A percentile compares a stretch with the other conserved stretches of the same genome.
Evolutionary conservation across 2,113 vertebrate genomes (phyloP).

Genomic region (Orcinus orca): DNA sequence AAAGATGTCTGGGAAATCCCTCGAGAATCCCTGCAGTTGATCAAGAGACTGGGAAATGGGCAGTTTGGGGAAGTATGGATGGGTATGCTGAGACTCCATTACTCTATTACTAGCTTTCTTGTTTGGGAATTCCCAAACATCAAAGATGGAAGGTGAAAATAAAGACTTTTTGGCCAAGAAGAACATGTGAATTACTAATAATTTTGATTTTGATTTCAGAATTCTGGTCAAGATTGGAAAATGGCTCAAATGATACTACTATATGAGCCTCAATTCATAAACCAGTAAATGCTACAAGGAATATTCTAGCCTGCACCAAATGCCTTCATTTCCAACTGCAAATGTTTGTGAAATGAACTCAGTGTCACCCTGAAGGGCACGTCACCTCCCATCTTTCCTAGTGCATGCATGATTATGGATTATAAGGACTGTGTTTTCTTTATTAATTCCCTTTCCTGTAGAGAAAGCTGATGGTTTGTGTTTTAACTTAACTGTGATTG

Average conservation of each 20-base stretch:
- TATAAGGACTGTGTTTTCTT: conserved; percentile 91
- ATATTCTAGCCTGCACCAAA: conserved; percentile 38
- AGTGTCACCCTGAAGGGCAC: conserved; percentile 35
- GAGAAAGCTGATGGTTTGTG: conserved; percentile 99
- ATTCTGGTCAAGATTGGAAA: conserved; percentile 71
- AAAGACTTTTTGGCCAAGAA: neutral
- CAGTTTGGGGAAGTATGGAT: conserved; percentile 99
- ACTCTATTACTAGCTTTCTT: conserved; percentile 71
- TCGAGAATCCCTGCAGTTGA: conserved; percentile 96
- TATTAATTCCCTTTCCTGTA: conserved; percentile 92
- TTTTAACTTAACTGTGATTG: conserved; percentile 96
- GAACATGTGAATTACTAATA: neutral
- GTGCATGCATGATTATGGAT: conserved; percentile 90
- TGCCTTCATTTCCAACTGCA: conserved; percentile 34
- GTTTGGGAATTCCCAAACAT: conserved; percentile 73
- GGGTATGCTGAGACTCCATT: conserved; percentile 91
- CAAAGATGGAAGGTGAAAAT: conserved; percentile 86
- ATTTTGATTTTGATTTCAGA: conserved; percentile 46
- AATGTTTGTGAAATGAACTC: conserved; percentile 50
- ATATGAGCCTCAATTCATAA: conserved; percentile 57
- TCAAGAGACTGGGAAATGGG: conserved; percentile 98
- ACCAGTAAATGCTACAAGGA: conserved; percentile 37
- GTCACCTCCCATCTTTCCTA: conserved; percentile 87
- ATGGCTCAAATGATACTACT: conserved; percentile 46
- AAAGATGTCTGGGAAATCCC: conserved; percentile 99